Evolutionary conservation across 35 echinoderm and acorn worm species (phyloP).

Genomic region (Chiridota heheva): DNA sequence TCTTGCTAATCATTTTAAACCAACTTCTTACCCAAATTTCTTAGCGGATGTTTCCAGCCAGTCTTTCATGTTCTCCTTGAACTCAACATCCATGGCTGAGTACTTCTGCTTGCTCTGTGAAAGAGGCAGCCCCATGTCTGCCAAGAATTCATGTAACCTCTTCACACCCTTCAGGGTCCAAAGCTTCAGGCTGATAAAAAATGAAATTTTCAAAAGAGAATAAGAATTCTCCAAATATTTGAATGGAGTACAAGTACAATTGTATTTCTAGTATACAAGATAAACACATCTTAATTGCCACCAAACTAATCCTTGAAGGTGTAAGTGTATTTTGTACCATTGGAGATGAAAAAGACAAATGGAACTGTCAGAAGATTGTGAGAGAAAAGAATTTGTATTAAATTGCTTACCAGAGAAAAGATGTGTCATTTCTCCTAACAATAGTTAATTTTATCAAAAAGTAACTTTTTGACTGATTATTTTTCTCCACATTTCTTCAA

Average conservation of each 20-base stretch:
- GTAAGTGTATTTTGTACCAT: no score
- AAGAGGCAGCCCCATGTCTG: constrained; percentile 95
- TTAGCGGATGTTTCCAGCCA: constrained; percentile 79
- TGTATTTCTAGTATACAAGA: neutral
- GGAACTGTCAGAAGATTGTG: no score
- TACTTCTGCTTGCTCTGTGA: constrained; percentile 97
- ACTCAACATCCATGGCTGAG: constrained; percentile 81
- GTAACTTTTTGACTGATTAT: no score
- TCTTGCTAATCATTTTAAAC: no score
- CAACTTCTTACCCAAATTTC: constrained; percentile 86
- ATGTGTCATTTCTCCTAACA: no score
- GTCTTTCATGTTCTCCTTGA: constrained; percentile 83
- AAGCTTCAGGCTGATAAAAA: constrained; percentile 61
- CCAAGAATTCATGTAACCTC: constrained; percentile 93
- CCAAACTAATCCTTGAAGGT: neutral
- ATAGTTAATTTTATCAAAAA: no score
- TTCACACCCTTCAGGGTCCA: constrained; percentile 95
- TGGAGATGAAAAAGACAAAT: no score
- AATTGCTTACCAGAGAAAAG: no score
- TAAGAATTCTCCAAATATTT: neutral
- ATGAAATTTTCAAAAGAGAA: neutral
- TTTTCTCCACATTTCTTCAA: no score
- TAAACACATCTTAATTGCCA: neutral
- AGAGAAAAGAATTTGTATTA: no score
- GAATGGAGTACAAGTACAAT: neutral